phyloP scores from a whole-genome alignment of 2,888 invertebrate genomes.

The Callosobruchus maculatus region DNA sequence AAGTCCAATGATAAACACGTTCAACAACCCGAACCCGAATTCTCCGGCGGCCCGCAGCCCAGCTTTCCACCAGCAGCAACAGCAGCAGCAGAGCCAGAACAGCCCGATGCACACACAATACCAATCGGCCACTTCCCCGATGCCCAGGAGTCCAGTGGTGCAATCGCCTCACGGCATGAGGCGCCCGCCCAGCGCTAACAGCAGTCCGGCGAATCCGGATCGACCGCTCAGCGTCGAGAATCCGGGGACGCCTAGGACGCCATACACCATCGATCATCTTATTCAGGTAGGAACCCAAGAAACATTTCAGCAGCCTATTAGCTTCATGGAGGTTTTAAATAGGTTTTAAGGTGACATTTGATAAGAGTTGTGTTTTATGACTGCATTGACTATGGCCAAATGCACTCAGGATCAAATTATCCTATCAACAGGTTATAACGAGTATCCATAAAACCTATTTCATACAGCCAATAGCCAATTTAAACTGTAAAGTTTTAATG shows the following conservation, averaged over 20 bases:
- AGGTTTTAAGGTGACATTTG: no score
- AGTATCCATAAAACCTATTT: no score
- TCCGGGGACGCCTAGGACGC: conserved; percentile 54
- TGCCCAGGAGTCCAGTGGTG: conserved; percentile 49
- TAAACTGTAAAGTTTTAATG: no score
- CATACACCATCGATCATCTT: conserved; percentile 35
- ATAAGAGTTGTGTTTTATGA: no score
- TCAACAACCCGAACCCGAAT: conserved; percentile 49
- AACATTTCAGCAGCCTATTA: no score
- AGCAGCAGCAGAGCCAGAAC: conserved; percentile 50
- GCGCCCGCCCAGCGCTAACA: conserved; percentile 54
- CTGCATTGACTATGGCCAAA: no score
- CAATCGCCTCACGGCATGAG: conserved; percentile 55
- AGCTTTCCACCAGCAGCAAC: conserved; percentile 50
- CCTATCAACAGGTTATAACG: no score
- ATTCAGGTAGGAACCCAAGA: conserved; percentile 18
- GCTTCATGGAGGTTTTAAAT: no score
- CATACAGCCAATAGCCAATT: no score
- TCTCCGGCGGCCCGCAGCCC: conserved; percentile 59
- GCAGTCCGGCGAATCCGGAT: conserved; percentile 56
- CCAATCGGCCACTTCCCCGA: conserved; percentile 50
- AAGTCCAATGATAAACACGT: conserved; percentile 43
- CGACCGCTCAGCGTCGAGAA: conserved; percentile 59
- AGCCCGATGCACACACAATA: conserved; percentile 52
- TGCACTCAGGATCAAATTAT: no score